Evolutionary conservation across 1,140 invertebrate genomes (phyloP).

Genomic region (Drosophila lowei): DNA sequence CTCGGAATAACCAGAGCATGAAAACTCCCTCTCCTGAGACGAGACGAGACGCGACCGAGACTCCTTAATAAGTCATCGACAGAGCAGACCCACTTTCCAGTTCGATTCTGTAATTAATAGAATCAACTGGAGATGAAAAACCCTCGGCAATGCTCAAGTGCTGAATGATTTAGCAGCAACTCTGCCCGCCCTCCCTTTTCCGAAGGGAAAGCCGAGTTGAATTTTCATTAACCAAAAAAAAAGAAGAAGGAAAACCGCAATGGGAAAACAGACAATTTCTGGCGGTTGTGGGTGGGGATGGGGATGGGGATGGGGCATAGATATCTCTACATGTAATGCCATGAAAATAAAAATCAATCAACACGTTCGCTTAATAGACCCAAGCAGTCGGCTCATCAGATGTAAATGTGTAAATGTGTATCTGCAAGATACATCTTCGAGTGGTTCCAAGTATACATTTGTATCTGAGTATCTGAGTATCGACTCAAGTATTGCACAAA

Average conservation of each 20-base stretch:
- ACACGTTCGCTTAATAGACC: slow-evolving; percentile 71
- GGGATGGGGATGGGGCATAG: no score
- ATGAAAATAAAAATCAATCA: slow-evolving; percentile 76
- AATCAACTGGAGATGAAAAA: slow-evolving; percentile 35
- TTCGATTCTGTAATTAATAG: slow-evolving; percentile 63
- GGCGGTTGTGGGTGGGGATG: slow-evolving; percentile 18
- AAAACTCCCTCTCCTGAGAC: not conserved
- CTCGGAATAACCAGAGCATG: not conserved
- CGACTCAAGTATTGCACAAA: slow-evolving; percentile 66
- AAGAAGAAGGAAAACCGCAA: slow-evolving; percentile 40
- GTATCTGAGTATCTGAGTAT: slow-evolving; percentile 20
- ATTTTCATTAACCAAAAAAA: slow-evolving; percentile 44
- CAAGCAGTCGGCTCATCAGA: slow-evolving; percentile 31
- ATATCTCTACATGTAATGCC: slow-evolving; percentile 30
- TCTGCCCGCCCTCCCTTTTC: slow-evolving; percentile 4
- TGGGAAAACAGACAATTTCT: slow-evolving; percentile 28
- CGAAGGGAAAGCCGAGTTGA: slow-evolving; percentile 6
- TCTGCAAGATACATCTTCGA: slow-evolving; percentile 65
- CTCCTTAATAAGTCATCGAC: slow-evolving; percentile 52
- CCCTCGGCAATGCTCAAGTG: slow-evolving; percentile 49
- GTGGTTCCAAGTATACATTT: slow-evolving; percentile 14
- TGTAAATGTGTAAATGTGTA: slow-evolving; percentile 77
- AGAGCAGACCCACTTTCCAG: slow-evolving; percentile 28
- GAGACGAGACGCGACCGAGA: slow-evolving; percentile 5
- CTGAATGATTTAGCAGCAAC: slow-evolving; percentile 69